phyloP scores from a whole-genome alignment of 64 coral and sea anemone species.

The Acropora tenuis region DNA sequence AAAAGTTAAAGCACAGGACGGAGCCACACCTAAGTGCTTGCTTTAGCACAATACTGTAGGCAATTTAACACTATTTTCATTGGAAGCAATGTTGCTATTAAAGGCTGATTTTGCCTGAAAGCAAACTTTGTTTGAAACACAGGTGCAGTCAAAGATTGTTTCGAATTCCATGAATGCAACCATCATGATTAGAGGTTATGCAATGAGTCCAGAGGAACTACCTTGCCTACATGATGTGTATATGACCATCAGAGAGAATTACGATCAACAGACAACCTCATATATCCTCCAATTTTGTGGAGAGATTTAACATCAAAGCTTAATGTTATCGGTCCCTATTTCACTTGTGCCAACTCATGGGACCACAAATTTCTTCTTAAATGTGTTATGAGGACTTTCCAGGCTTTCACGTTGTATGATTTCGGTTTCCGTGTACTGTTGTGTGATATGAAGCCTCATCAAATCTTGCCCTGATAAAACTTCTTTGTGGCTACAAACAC shows the following conservation, averaged over 20 bases:
- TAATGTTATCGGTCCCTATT: slow-evolving; percentile 63
- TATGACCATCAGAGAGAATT: slow-evolving; percentile 28
- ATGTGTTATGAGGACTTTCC: too few relatives aligned
- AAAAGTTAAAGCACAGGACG: neutral
- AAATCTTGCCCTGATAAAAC: too few relatives aligned
- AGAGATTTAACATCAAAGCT: slow-evolving; percentile 53
- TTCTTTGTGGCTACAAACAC: too few relatives aligned
- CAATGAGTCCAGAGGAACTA: slow-evolving; percentile 29
- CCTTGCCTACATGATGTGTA: slow-evolving; percentile 51
- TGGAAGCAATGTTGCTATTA: neutral
- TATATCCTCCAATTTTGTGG: slow-evolving; percentile 67
- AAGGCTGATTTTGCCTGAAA: slow-evolving; percentile 9
- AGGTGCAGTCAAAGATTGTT: slow-evolving; percentile 43
- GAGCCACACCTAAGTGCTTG: neutral
- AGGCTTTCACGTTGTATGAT: too few relatives aligned
- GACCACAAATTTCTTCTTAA: too few relatives aligned
- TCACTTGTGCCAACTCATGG: slow-evolving; percentile 2
- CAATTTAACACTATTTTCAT: neutral
- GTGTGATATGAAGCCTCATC: too few relatives aligned
- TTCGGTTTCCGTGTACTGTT: too few relatives aligned
- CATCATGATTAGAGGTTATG: slow-evolving; percentile 37
- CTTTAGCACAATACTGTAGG: neutral
- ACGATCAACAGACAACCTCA: slow-evolving; percentile 27
- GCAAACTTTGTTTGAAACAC: neutral
- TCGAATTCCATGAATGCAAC: slow-evolving; percentile 56